Conservation (phyloP, 2,888 invertebrate genomes). For the Lepidochitona cinerea region DNA sequence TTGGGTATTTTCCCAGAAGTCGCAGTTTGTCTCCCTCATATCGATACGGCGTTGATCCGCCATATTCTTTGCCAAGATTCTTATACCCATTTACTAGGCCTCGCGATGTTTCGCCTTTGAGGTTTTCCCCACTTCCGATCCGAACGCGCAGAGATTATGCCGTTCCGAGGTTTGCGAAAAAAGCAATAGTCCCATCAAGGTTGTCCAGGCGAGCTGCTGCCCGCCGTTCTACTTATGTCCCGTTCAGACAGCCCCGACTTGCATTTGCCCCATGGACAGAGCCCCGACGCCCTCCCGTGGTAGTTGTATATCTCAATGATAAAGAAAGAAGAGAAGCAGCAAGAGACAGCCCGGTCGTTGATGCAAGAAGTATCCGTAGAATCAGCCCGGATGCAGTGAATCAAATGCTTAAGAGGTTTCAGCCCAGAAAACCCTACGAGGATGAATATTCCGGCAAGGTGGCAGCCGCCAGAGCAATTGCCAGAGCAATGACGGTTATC, state of each 20-base stretch:
- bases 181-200: neutral
- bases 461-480: neutral
- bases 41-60: neutral
- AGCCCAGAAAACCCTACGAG: slow-evolving; percentile 2
- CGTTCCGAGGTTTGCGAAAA: neutral
- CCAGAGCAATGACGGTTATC: neutral
- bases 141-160: neutral
- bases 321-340: neutral
- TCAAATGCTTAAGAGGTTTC: neutral
- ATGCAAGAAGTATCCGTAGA: neutral
- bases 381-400: neutral
- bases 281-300: neutral
- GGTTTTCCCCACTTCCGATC: neutral
- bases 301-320: neutral
- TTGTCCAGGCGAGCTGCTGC: neutral
- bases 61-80: neutral
- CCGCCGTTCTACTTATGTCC: neutral
- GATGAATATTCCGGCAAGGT: neutral
- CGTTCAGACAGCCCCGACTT: no score
- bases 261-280: no score
- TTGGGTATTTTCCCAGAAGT: neutral
- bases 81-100: neutral
- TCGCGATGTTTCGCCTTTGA: neutral
- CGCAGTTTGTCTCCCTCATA: neutral
- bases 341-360: neutral